Percentiles rank a stretch among this genome's conserved stretches.
phyloP scores from a whole-genome alignment of 1,140 invertebrate genomes.

The Ctenoplectra terminalis region DNA sequence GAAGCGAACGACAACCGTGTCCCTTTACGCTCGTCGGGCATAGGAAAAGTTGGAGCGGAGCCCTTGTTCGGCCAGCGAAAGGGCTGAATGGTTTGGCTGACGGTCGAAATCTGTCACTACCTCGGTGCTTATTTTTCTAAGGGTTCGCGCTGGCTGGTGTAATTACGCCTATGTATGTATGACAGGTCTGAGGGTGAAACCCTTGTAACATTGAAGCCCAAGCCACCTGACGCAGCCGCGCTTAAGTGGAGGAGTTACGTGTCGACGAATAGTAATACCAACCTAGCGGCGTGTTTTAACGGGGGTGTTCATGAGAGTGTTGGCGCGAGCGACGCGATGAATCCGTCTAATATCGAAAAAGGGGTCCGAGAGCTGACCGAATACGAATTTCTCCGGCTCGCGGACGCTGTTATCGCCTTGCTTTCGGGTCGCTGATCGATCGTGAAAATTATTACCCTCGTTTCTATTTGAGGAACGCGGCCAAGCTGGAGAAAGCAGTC shows the following conservation, averaged over 20 bases:
- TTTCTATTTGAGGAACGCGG: conserved; percentile 20
- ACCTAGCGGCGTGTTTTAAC: not conserved
- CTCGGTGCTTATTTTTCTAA: conserved; percentile 53
- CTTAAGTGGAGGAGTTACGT: conserved; percentile 59
- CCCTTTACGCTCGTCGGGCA: not conserved
- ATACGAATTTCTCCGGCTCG: not conserved
- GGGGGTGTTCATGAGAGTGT: not conserved
- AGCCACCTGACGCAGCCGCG: conserved; percentile 48
- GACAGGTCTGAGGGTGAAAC: conserved; percentile 56
- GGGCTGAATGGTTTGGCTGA: not conserved
- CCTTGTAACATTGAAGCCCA: conserved; percentile 64
- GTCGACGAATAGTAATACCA: conserved; percentile 45
- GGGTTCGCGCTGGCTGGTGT: conserved; percentile 56
- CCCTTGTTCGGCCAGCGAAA: not conserved
- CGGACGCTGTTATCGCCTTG: not conserved
- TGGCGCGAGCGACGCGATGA: not conserved
- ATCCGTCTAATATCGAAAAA: conserved; percentile 6
- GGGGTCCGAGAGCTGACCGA: not conserved
- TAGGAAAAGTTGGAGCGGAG: not conserved
- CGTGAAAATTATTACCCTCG: conserved; percentile 32
- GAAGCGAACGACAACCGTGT: not conserved
- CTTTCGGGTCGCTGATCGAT: conserved; percentile 8
- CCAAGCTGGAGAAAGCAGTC: not conserved
- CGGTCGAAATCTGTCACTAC: conserved; percentile 28
- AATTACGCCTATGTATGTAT: conserved; percentile 60